phyloP scores from a whole-genome alignment of 2,888 invertebrate genomes.

The Cryptocephalus primarius region DNA sequence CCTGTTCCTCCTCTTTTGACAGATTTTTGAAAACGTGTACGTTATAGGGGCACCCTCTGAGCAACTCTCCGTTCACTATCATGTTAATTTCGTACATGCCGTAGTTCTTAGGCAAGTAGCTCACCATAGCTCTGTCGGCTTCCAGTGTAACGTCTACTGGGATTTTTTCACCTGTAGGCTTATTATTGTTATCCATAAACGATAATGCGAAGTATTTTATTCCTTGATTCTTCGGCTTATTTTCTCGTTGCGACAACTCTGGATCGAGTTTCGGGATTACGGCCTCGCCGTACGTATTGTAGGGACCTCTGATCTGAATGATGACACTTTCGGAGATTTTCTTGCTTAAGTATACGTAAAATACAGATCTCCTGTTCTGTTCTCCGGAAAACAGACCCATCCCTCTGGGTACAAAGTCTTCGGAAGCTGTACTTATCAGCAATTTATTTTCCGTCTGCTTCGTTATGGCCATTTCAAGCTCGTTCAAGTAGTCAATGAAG shows the following conservation, averaged over 20 bases:
- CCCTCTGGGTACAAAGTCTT: slow-evolving; percentile 48
- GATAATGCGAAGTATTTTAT: slow-evolving; percentile 7
- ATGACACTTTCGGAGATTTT: slow-evolving; percentile 16
- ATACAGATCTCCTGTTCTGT: slow-evolving; percentile 43
- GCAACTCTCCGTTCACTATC: slow-evolving; percentile 43
- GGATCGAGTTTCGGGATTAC: slow-evolving; percentile 14
- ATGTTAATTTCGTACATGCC: slow-evolving; percentile 49
- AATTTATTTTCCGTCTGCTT: slow-evolving; percentile 17
- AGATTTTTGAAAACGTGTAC: slow-evolving; percentile 35
- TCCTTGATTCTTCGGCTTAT: neutral
- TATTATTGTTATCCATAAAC: slow-evolving; percentile 7
- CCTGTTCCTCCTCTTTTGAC: slow-evolving; percentile 6
- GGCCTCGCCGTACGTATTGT: slow-evolving; percentile 24
- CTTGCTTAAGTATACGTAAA: slow-evolving; percentile 43
- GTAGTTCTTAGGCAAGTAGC: slow-evolving; percentile 40
- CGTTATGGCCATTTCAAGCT: slow-evolving; percentile 35
- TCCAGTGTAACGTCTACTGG: slow-evolving; percentile 40
- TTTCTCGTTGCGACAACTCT: no score
- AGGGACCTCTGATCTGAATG: slow-evolving; percentile 31
- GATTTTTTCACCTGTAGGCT: slow-evolving; percentile 32
- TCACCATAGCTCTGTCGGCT: slow-evolving; percentile 42
- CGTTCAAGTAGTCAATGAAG: slow-evolving; percentile 43
- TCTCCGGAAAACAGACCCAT: slow-evolving; percentile 50
- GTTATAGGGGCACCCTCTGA: slow-evolving; percentile 49
- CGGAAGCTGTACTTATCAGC: slow-evolving; percentile 19